Evolutionary conservation across 2,113 vertebrate species (phyloP).

Genomic region (Circaetus gallicus): DNA sequence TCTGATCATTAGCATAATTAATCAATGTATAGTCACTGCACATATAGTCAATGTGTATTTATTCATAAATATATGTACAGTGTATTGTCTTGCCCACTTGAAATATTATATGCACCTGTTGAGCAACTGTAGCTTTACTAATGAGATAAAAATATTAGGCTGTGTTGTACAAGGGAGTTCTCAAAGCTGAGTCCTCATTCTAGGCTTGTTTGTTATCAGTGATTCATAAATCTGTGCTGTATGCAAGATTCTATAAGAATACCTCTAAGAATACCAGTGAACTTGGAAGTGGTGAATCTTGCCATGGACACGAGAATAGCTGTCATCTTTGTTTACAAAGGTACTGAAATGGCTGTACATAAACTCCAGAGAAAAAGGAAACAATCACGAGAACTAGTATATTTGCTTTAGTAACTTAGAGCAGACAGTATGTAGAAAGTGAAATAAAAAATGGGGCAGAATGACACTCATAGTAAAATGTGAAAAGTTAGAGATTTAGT

Average conservation of each 20-base stretch:
- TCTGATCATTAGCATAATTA: neutral
- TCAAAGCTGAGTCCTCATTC: neutral
- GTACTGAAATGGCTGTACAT: neutral
- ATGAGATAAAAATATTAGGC: neutral
- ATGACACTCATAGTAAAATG: neutral
- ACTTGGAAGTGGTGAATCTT: neutral
- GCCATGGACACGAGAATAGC: neutral
- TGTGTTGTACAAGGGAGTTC: neutral
- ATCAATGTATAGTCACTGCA: neutral
- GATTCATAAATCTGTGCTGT: too few relatives aligned
- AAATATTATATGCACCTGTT: neutral
- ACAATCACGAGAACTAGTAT: neutral
- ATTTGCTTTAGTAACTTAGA: neutral
- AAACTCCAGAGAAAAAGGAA: neutral
- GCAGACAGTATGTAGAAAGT: neutral
- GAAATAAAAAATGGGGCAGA: neutral
- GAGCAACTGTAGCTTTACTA: neutral
- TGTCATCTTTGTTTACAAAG: neutral
- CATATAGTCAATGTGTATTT: neutral
- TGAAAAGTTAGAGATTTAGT: neutral
- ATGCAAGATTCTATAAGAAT: neutral
- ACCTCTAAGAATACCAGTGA: neutral
- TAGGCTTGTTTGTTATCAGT: neutral
- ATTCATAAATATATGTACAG: neutral
- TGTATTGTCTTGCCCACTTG: neutral